A percentile compares a stretch with the other conserved stretches of the same genome.
phyloP scores from a whole-genome alignment of 2,888 invertebrate species.

The Acronicta leporina region DNA sequence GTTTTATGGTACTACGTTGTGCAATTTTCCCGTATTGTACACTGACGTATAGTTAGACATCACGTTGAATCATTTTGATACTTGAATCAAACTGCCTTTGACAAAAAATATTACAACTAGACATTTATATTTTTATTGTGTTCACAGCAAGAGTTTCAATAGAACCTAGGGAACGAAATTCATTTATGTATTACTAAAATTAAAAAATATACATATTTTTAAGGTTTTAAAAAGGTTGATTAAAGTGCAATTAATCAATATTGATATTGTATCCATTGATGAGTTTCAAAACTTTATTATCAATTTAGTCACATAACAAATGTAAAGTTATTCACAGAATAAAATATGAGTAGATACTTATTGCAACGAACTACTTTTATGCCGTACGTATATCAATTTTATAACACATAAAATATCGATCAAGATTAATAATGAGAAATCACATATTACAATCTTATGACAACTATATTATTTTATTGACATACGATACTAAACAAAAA shows the following conservation, averaged over 20 bases:
- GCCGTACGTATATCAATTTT: conserved; percentile 16
- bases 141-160: neutral
- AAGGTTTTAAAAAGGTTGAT: no score
- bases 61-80: conserved; percentile 55
- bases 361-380: conserved; percentile 23
- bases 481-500: conserved; percentile 37
- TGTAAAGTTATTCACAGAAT: conserved; percentile 21
- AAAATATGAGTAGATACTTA: conserved; percentile 8
- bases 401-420: conserved; percentile 42
- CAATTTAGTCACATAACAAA: conserved; percentile 11
- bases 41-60: conserved; percentile 49
- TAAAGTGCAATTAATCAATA: no score
- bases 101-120: no score
- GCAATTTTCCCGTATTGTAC: conserved; percentile 84
- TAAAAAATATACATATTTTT: no score
- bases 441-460: conserved; percentile 28
- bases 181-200: no score
- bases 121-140: no score
- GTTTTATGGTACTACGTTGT: conserved; percentile 85
- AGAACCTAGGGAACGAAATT: no score
- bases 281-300: conserved; percentile 1
- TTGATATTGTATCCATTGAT: no score
- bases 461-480: conserved; percentile 31
- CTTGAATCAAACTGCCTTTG: conserved; percentile 25
- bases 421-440: conserved; percentile 34